Evolutionary conservation across 2,113 vertebrate genomes (phyloP), one percentile per base, ranked within the genome.

Genomic region (Ctenodactylus gundi): DNA sequence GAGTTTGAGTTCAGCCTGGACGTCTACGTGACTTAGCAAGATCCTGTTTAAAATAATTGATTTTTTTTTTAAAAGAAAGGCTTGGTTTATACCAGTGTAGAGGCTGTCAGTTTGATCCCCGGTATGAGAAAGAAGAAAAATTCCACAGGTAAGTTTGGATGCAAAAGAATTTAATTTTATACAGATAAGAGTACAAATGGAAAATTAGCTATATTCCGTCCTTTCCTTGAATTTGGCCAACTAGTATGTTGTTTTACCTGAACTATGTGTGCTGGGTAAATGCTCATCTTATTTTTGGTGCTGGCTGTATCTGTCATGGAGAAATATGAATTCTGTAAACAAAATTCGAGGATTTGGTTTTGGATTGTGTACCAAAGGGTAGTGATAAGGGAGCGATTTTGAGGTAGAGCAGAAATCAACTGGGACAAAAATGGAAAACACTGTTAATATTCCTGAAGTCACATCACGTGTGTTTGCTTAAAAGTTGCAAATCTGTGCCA

Each of bases 81-180:
- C 23, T 72, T 21, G 44, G 49, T 2, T 49, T 49, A 34, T 41
- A 25, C 31, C 25, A 49, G 15, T 49, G 27, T 73, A 14, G 17
- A 46, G 70, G 70, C 14, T 17, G 27, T 49, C 44, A 29, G 46
- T 34, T 49, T 29, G 20, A 31, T 34, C 29, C 72, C 72, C 12
- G 46, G 44, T 49, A 34, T 29, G 27, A 75, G 29, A 4, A 1
- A 15, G 29, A 31, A 31, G 34, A 34, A 75, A 49, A 75, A 15
- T n/a, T 68, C n/a, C 88, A n/a, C 7, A 57, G 64, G 90, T 76
- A 95, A 10, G 13, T 91, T 91, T 90, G 41, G 31, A 36, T 82
- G 34, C 88, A 90, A 82, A 88, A 80, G 5, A 87, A 36, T 94
- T 84, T 93, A 72, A 72, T 94, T 78, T 82, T 64, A 62, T 29